Evolutionary conservation across 2,797 vertebrate species (phyloP), one percentile per base, ranked within the genome.

Genomic region (Coranthus polyacanthus): DNA sequence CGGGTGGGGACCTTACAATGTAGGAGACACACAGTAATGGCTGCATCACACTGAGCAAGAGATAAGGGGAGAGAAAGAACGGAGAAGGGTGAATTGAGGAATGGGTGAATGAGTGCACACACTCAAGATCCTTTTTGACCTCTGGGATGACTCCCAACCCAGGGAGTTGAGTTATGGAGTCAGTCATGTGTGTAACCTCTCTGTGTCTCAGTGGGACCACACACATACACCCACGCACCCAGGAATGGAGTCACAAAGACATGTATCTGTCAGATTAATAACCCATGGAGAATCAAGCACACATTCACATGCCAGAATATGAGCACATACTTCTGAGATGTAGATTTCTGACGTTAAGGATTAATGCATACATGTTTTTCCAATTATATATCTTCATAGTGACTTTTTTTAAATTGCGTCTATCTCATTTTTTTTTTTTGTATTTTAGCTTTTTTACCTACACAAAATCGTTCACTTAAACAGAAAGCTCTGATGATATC

Each of bases 181-280:
- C 78, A 82, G 58, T 84, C 85, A 62, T 87, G 88, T 87, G 80
- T 81, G 59, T 78, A 79, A 85, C 79, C 56, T 72, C 64, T 52
- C 55, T 50, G 18, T 70, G 18, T 55, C 47, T 63, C 66, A 41
- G 51, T 49, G 46, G 68, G 83, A 78, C 65, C 62, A 69, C 78
- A 81, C 82, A 55, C 65, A 42, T 46, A 41, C 65, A 58, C 62
- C 6, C 43, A 63, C 53, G 15, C 61, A 71, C 68, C 64, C 55
- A 68, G 34, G 45, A 72, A 72, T 9, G n/a, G 29, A 76, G 41
- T 59, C 50, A 54, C 43, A 77, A 42, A 73, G 46, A 66, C 61
- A 52, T 70, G 63, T 62, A 55, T 68, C 51, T 45, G 47, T 86
- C 58, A 68, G 57, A 83, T 67, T 41, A 82, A 82, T 77, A 72